Evolutionary conservation across 37 sponge, comb jelly and placozoan species (phyloP), one percentile per base, ranked within the genome.

Genomic region (Geodia barretti): DNA sequence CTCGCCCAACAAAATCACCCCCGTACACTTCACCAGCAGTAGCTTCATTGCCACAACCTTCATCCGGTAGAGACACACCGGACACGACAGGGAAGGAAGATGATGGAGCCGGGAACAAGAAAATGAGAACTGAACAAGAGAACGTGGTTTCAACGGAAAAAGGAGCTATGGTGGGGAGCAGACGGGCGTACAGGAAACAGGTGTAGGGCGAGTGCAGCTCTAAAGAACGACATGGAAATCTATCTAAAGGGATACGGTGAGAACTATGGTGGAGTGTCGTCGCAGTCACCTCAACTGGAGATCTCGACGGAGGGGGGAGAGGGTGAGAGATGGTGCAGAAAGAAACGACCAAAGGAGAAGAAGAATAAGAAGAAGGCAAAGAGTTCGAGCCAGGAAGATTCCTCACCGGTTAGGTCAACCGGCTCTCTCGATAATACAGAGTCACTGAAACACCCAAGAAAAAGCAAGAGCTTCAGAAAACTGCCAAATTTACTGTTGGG

Each of bases 211-310:
- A 72, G 73, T 24, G 60, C 32, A 60, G 36, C 37, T 3, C n/a
- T 78, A 0, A 64, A 62, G 33, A 64, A 71, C 33, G 79, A 82
- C 28, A 65, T 77, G 38, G 64, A 82, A 21, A 54, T 70, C 1
- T 88, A 88, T 26, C 60, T 88, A n/a, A 72, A 68, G 5, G 88
- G 88, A 0, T 88, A 88, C 72, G 88, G 88, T 35, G 83, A 82
- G 60, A 64, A 88, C 43, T 88, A 88, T 62, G 88, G 88, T 34
- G 70, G 67, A 38, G 29, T 75, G 7, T 82, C 83, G 5, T 76
- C 85, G 0, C 26, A 70, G 29, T 71, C 75, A 24, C 34, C 36
- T 23, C 29, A 35, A 25, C 54, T 26, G 21, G 41, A 75, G 75
- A 58, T 21, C 20, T 59, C 41, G 61, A 4, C 32, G 33, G 31